Base-by-base conservation (phyloP, 2,888 invertebrate species). In the Julus scanicus region DNA sequence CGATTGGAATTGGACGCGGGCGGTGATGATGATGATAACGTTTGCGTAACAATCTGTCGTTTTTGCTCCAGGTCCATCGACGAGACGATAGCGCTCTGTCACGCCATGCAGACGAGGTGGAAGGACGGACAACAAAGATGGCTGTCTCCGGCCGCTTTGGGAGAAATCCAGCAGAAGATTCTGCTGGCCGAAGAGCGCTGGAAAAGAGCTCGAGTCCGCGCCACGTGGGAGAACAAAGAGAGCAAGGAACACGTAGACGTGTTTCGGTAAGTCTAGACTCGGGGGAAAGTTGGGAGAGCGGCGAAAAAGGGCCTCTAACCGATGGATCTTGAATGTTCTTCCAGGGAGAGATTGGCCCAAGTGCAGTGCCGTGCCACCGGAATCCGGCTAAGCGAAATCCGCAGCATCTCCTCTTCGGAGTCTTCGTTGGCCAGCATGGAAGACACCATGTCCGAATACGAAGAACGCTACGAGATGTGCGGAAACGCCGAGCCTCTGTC, bases 161-260 rank as follows among this genome's bases (percentile, higher is more conserved):
- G 90, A 9, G 91, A 91, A 39, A 89, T 90, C 89, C 91, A 91
- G 84, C 91, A 91, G 87, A 89, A 90, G 49, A 89, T 91, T 48
- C 87, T 90, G 6, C 87, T 91, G 89, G 91, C 91, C 20, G 91
- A 91, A 89, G 91, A 91, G 86, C 90, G 90, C 37, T 91, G 91
- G 91, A 91, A 90, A 88, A 90, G 90, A 84, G 89, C 90, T 20
- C 89, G 90, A 37, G 40, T 40, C 9, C 49, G 57, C 57, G 88
- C 89, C 88, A 89, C 88, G 71, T 88, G 90, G 89, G 57, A 87
- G n/a, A 39, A 89, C 84, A 80, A 89, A 87, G 80, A 89, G 80
- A 86, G 88, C 89, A 89, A 89, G 86, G 89, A 90, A 49, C 90
- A 90, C 15, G 88, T 90, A 15, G 89, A 90, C 86, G 89, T 90